phyloP scores from a whole-genome alignment of 2,888 invertebrate genomes.

The Andrena marginata region DNA sequence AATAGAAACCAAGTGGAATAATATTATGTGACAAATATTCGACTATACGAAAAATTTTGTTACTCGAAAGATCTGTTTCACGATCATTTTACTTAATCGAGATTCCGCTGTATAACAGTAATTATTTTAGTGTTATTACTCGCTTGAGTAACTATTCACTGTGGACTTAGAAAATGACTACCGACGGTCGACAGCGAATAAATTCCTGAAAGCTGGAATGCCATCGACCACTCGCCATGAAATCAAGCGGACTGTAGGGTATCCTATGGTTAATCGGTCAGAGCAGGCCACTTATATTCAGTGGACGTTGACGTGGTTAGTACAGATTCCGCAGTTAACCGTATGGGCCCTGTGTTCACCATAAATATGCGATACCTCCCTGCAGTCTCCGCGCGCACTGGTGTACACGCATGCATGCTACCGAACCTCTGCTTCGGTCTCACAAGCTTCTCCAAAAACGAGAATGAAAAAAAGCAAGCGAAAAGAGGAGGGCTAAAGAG shows the following conservation, averaged over 20 bases:
- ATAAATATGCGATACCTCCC: conserved; percentile 60
- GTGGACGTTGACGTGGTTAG: conserved; percentile 61
- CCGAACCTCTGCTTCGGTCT: conserved; percentile 30
- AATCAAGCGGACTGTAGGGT: neutral
- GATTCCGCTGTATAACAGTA: no score
- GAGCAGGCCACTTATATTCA: conserved; percentile 56
- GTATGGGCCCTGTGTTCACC: conserved; percentile 46
- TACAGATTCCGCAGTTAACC: conserved; percentile 48
- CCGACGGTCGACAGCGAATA: neutral
- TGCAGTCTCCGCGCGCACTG: conserved; percentile 13
- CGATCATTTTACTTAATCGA: neutral
- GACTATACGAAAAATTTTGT: no score
- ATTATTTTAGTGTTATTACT: no score
- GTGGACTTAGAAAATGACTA: neutral
- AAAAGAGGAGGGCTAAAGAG: conserved; percentile 11
- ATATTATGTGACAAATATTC: neutral
- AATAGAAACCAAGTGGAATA: no score
- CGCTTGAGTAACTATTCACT: neutral
- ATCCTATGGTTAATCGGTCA: conserved; percentile 43
- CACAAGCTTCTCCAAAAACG: conserved; percentile 32
- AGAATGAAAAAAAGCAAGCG: neutral
- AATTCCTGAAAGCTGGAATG: conserved; percentile 3
- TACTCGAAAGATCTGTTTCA: no score
- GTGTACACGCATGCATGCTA: conserved; percentile 23
- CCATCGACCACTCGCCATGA: neutral